Conservation (phyloP, 92 coral and sea anemone genomes). For the Blastomussa wellsi region DNA sequence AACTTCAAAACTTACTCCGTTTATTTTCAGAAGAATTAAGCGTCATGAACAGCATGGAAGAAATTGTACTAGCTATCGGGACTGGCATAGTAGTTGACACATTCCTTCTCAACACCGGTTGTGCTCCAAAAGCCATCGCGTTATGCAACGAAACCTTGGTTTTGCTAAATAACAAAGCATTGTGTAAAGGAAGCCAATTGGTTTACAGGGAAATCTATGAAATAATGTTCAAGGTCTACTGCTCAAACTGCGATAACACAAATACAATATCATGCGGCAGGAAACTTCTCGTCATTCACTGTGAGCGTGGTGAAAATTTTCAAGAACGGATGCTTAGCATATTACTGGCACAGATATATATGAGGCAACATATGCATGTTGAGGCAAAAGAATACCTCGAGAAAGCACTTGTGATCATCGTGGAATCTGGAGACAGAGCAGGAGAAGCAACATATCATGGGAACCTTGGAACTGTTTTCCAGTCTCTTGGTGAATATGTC, state of each 20-base stretch:
- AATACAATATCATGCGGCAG: not conserved
- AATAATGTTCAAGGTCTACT: not conserved
- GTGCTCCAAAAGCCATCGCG: not conserved
- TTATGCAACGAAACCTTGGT: not conserved
- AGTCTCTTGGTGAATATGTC: too few species aligned
- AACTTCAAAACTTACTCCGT: too few species aligned
- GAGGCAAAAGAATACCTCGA: not conserved
- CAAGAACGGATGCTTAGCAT: too few species aligned
- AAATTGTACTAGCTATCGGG: not conserved
- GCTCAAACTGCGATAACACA: not conserved
- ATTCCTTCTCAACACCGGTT: not conserved
- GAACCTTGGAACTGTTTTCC: too few species aligned
- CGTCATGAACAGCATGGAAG: not conserved
- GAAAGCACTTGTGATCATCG: too few species aligned
- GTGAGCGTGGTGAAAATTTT: too few species aligned
- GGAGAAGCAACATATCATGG: too few species aligned
- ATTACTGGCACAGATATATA: too few species aligned
- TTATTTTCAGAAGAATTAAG: not conserved
- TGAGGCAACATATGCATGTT: not conserved
- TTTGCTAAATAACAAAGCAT: not conserved
- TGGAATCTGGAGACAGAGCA: too few species aligned
- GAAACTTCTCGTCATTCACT: not conserved
- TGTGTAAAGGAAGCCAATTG: not conserved
- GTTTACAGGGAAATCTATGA: not conserved
- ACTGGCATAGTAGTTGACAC: not conserved